Evolutionary conservation across 2,888 invertebrate genomes (phyloP).

Genomic region (Diaphora mendica): DNA sequence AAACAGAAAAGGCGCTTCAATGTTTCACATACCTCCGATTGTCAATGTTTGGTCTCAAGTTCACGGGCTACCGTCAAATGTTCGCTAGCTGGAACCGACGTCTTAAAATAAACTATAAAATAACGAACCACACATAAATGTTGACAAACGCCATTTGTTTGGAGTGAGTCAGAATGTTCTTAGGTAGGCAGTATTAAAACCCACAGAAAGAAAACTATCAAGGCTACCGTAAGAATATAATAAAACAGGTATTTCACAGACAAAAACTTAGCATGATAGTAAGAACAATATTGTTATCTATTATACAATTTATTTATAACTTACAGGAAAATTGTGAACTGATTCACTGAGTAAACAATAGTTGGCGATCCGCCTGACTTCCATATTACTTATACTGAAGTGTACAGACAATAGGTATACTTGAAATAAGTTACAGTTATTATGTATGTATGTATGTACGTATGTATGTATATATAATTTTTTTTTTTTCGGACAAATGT

Average conservation of each 20-base stretch:
- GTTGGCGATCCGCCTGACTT: no score
- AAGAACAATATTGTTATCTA: neutral
- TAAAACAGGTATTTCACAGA: neutral
- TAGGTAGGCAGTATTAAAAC: neutral
- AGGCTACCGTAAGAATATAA: neutral
- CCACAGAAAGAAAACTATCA: neutral
- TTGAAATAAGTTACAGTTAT: no score
- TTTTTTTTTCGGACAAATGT: no score
- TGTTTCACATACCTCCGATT: constrained; percentile 29
- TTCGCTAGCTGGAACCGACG: constrained; percentile 29
- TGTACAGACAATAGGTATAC: no score
- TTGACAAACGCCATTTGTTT: constrained; percentile 23
- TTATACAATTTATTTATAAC: neutral
- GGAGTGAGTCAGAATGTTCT: constrained; percentile 18
- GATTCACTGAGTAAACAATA: neutral
- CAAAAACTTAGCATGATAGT: neutral
- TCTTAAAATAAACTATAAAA: constrained; percentile 44
- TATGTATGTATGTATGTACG: no score
- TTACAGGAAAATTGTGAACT: neutral
- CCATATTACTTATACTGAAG: neutral
- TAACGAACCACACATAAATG: constrained; percentile 18
- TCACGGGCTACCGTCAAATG: constrained; percentile 62
- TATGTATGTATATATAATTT: no score
- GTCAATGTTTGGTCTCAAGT: constrained; percentile 61
- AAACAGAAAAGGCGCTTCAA: constrained; percentile 22